Conservation (phyloP, 2,888 invertebrate species). For the Nycteola revayana region DNA sequence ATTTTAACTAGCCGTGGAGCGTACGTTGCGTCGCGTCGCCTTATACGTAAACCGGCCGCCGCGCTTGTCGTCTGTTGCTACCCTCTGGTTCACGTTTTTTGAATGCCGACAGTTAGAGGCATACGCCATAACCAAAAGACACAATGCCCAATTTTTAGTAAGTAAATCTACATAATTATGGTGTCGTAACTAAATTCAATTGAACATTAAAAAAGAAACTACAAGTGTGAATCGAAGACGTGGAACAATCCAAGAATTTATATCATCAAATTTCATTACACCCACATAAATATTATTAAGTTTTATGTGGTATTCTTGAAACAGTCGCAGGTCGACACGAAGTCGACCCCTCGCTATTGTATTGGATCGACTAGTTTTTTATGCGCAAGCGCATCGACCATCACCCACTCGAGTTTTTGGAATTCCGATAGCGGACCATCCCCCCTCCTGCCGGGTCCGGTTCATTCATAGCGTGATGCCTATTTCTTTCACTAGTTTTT, state of each 20-base stretch:
- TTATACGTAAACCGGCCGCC: slow-evolving; percentile 24
- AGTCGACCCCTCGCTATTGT: slow-evolving; percentile 51
- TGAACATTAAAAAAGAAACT: no score
- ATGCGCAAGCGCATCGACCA: slow-evolving; percentile 53
- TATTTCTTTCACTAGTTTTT: slow-evolving; percentile 39
- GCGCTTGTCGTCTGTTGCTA: no score
- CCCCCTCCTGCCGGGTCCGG: slow-evolving; percentile 51
- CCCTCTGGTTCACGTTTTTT: slow-evolving; percentile 8
- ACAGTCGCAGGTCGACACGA: slow-evolving; percentile 43
- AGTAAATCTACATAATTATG: no score
- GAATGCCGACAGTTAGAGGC: slow-evolving; percentile 1
- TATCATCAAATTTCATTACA: slow-evolving; percentile 15
- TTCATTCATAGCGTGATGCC: slow-evolving; percentile 77
- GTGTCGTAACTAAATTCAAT: no score
- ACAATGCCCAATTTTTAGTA: no score
- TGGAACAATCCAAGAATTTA: slow-evolving; percentile 3
- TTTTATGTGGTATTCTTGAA: slow-evolving; percentile 36
- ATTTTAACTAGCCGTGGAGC: slow-evolving; percentile 70
- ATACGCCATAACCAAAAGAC: no score
- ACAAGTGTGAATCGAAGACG: no score
- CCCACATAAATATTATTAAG: slow-evolving; percentile 35
- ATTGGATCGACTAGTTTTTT: slow-evolving; percentile 63
- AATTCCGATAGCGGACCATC: slow-evolving; percentile 55
- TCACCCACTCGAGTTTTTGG: slow-evolving; percentile 77
- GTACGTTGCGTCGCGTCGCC: slow-evolving; percentile 3